Conservation (phyloP, 1,140 invertebrate species). For the Drosophila bifasciata region DNA sequence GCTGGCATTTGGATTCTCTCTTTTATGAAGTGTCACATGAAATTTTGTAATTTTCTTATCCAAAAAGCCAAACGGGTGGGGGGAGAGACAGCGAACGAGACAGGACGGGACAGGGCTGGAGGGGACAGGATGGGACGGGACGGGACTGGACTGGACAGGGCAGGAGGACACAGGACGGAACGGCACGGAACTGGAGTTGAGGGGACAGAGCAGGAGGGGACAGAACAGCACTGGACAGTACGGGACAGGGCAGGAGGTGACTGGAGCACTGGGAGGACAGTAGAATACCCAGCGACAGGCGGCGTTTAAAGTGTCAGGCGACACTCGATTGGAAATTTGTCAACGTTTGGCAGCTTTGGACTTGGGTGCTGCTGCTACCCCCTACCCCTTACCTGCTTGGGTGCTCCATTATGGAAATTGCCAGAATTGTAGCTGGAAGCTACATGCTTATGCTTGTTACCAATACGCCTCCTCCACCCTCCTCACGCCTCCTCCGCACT, state of each 20-base stretch:
- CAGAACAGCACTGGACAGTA: constrained; percentile 1
- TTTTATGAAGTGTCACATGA: constrained; percentile 72
- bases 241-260: too few species aligned
- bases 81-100: constrained; percentile 13
- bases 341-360: constrained; percentile 50
- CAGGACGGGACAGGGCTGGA: too few species aligned
- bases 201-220: too few species aligned
- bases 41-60: constrained; percentile 80
- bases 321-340: constrained; percentile 56
- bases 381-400: constrained; percentile 1
- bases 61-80: background rate
- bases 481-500: background rate
- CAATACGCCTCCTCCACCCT: background rate
- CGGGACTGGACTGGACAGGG: background rate
- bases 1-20: constrained; percentile 12
- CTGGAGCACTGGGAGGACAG: too few species aligned
- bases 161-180: too few species aligned
- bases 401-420: constrained; percentile 67
- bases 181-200: background rate
- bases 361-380: constrained; percentile 25
- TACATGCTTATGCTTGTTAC: constrained; percentile 4
- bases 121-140: too few species aligned
- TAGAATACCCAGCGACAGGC: constrained; percentile 16
- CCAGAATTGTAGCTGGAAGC: constrained; percentile 4
- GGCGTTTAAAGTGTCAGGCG: constrained; percentile 70